phyloP scores from a whole-genome alignment of 2,797 vertebrate species.

The Forpus xanthops region DNA sequence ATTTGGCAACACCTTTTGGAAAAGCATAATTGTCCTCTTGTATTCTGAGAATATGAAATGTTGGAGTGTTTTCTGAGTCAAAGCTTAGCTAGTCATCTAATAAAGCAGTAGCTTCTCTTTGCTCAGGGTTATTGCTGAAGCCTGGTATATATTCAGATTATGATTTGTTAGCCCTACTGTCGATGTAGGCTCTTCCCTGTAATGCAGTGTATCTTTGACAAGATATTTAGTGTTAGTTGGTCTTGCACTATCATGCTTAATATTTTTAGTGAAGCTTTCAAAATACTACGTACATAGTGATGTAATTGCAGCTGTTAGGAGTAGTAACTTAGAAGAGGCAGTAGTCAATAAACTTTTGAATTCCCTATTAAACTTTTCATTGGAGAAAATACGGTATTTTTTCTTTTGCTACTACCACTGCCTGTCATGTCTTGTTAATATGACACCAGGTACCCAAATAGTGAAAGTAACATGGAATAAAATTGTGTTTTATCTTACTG shows the following conservation, averaged over 20 bases:
- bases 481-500: background rate
- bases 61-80: background rate
- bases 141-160: background rate
- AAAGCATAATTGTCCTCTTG: background rate
- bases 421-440: background rate
- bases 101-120: background rate
- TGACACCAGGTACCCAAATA: background rate
- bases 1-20: background rate
- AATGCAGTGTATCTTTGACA: background rate
- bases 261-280: background rate
- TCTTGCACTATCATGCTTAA: background rate
- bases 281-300: background rate
- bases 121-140: background rate
- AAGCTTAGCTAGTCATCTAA: background rate
- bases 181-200: background rate
- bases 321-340: background rate
- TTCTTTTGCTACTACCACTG: background rate
- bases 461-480: background rate
- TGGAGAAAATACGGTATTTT: background rate
- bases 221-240: background rate
- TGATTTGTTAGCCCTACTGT: background rate
- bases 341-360: background rate
- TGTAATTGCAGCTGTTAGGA: background rate
- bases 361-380: background rate
- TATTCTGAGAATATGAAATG: background rate